phyloP scores from a whole-genome alignment of 2,888 invertebrate genomes.

The Melinaea marsaeus region DNA sequence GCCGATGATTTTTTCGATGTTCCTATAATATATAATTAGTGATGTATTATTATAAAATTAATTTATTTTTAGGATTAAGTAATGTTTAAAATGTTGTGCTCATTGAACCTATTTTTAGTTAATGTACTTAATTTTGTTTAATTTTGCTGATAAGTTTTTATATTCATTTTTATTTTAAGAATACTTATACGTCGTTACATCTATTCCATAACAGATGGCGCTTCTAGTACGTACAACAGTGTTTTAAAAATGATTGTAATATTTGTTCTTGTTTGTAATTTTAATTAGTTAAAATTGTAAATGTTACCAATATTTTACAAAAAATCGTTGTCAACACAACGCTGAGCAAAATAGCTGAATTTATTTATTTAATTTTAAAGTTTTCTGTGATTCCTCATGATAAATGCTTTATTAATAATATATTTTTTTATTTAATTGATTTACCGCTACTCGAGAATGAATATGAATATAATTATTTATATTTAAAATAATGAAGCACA shows the following conservation, averaged over 20 bases:
- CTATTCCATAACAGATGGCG: slow-evolving; percentile 22
- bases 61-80: slow-evolving; percentile 7
- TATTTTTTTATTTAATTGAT: not conserved
- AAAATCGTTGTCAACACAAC: slow-evolving; percentile 6
- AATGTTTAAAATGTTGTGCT: not conserved
- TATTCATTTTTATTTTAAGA: not conserved
- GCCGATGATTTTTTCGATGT: slow-evolving; percentile 50
- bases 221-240: not conserved
- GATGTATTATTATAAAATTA: slow-evolving; percentile 25
- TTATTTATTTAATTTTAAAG: slow-evolving; percentile 25
- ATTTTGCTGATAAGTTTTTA: slow-evolving; percentile 7
- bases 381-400: slow-evolving; percentile 55
- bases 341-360: not conserved
- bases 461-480: no score
- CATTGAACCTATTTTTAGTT: not conserved
- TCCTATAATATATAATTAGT: slow-evolving; percentile 40
- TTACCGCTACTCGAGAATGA: no score
- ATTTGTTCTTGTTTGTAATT: not conserved
- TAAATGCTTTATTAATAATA: slow-evolving; percentile 53
- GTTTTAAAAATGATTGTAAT: not conserved
- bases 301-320: not conserved
- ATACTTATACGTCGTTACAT: not conserved
- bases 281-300: not conserved
- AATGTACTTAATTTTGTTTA: slow-evolving; percentile 3
- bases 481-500: no score